Conservation (phyloP, 2,797 vertebrate species). For the Pipistrellus kuhlii region DNA sequence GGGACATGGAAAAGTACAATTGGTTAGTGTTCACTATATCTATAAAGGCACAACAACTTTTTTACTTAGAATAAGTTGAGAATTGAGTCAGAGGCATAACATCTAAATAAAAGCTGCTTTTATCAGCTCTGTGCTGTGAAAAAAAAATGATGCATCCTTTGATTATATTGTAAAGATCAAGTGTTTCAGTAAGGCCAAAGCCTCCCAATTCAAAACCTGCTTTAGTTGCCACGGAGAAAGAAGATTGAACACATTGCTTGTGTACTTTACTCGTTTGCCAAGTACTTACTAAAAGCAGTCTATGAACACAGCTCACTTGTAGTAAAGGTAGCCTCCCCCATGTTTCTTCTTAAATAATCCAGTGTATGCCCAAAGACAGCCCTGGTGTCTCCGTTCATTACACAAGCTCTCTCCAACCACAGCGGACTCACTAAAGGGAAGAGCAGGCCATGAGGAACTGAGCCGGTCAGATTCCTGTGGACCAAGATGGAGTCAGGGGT, state of each 20-base stretch:
- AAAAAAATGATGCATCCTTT: conserved; percentile 13
- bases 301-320: not conserved
- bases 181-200: not conserved
- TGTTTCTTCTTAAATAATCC: not conserved
- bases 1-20: not conserved
- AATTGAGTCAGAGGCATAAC: not conserved
- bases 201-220: not conserved
- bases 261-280: not conserved
- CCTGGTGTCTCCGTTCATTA: not conserved
- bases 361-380: not conserved
- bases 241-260: not conserved
- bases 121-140: not conserved
- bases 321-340: not conserved
- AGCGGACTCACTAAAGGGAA: not conserved
- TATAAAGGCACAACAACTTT: not conserved
- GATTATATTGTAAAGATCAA: not conserved
- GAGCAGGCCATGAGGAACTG: not conserved
- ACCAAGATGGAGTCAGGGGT: not conserved
- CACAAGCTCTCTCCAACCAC: not conserved
- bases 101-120: conserved; percentile 29
- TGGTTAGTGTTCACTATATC: not conserved
- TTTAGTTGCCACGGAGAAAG: not conserved
- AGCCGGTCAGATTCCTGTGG: not conserved
- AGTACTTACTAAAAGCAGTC: not conserved
- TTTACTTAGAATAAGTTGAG: not conserved